phyloP scores from a whole-genome alignment of 1,140 invertebrate genomes.

The Aphaenogaster ashmeadi region DNA sequence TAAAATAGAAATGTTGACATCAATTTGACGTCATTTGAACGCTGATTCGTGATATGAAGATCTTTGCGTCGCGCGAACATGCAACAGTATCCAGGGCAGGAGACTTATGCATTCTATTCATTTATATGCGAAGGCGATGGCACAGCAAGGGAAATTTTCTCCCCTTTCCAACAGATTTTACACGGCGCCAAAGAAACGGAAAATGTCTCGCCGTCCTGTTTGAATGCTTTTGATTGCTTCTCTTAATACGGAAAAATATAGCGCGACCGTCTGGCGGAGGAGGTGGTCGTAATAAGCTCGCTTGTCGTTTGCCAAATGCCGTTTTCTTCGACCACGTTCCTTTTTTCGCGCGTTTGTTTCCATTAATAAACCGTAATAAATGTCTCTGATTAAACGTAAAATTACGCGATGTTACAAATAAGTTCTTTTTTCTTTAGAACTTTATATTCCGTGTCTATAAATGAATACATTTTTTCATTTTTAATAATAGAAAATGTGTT shows the following conservation, averaged over 20 bases:
- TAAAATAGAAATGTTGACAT: neutral
- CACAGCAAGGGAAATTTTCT: slow-evolving; percentile 25
- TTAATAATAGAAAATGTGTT: neutral
- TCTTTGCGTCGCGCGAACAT: slow-evolving; percentile 2
- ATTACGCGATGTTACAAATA: slow-evolving; percentile 17
- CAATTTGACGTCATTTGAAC: slow-evolving; percentile 16
- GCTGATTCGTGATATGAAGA: neutral
- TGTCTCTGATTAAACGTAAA: neutral
- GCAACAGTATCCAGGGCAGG: slow-evolving; percentile 4
- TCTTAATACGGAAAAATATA: slow-evolving; percentile 60
- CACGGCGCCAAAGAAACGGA: slow-evolving; percentile 51
- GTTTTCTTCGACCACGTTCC: neutral
- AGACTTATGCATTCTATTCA: slow-evolving; percentile 50
- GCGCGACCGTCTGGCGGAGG: slow-evolving; percentile 26
- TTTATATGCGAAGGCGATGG: slow-evolving; percentile 48
- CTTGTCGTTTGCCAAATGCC: slow-evolving; percentile 49
- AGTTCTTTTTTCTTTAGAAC: neutral
- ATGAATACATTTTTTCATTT: neutral
- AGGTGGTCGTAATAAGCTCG: slow-evolving; percentile 45
- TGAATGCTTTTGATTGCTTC: slow-evolving; percentile 65
- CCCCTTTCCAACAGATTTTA: slow-evolving; percentile 27
- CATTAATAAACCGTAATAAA: slow-evolving; percentile 49
- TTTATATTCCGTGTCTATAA: neutral
- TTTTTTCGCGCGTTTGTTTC: slow-evolving; percentile 33
- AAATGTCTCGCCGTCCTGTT: slow-evolving; percentile 37